Evolutionary conservation across 1,140 invertebrate species (phyloP).

Genomic region (Drosophila varians): DNA sequence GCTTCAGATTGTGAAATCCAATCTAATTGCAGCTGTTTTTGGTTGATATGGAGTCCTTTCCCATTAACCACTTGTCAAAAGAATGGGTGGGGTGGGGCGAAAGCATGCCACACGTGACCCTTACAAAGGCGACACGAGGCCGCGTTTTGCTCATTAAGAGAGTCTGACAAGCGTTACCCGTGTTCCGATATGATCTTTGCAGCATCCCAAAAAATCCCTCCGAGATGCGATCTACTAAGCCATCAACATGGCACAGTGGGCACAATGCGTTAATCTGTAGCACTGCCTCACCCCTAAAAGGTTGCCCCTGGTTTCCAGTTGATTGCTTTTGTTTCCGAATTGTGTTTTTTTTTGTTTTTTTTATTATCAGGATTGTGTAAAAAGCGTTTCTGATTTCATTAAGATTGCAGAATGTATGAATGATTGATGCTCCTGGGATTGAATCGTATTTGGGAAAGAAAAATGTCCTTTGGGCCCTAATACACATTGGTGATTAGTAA

Average conservation of each 20-base stretch:
- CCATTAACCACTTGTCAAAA: conserved; percentile 62
- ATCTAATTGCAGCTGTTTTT: not conserved
- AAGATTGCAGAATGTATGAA: conserved; percentile 19
- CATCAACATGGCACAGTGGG: conserved; percentile 57
- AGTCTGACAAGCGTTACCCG: conserved; percentile 64
- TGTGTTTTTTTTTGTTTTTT: not conserved
- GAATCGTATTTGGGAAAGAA: not conserved
- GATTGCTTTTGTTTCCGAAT: conserved; percentile 49
- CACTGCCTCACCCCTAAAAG: not conserved
- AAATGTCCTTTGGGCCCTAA: not conserved
- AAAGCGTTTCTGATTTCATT: conserved; percentile 39
- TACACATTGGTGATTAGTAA: no score
- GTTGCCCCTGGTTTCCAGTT: conserved; percentile 43
- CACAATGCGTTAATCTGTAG: conserved; percentile 34
- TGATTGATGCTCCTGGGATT: conserved; percentile 8
- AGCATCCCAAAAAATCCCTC: conserved; percentile 21
- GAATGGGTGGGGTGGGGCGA: not conserved
- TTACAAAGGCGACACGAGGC: conserved; percentile 67
- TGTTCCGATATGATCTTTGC: conserved; percentile 58
- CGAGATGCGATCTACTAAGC: conserved; percentile 31
- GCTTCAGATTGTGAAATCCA: not conserved
- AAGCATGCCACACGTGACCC: conserved; percentile 56
- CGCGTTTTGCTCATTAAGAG: conserved; percentile 71
- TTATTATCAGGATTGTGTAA: not conserved
- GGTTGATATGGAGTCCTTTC: conserved; percentile 17